Evolutionary conservation across 2,113 vertebrate genomes (phyloP), one percentile per base, ranked within the genome.

Genomic region (Anhinga anhinga): DNA sequence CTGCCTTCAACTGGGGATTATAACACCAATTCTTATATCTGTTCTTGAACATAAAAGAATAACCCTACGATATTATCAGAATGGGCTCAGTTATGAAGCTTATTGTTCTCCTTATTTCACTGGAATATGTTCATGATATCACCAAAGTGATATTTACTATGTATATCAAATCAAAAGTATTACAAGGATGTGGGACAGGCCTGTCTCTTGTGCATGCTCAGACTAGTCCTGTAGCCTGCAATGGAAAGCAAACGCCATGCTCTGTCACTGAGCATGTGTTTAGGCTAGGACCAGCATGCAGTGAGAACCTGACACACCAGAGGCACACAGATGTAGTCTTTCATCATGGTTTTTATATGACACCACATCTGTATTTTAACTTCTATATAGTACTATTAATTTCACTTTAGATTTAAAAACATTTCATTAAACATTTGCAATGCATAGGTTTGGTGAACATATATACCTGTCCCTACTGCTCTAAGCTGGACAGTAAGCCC

Each of bases 191-290:
- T 7, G 38, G 10, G 25, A 74, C 4, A 58, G 16, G 12, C 13
- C 14, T 70, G n/a, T 25, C 4, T 4, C 3, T 11, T 38, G 7
- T 13, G 7, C 4, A 5, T 3, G 1, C 13, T 49, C 53, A 45
- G 36, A 2, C 1, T 3, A 70, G 45, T 20, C 13, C 32, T 34
- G 18, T 16, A 2, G 10, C 71, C 9, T 47, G 38, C 20, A 19
- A 5, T 1, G 1, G 4, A 38, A 74, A 72, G 13, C 7, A 71
- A 71, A n/a, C 2, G 2, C 8, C 15, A 32, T 58, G 15, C 3
- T 58, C 7, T n/a, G 23, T 10, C n/a, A 47, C 5, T 26, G 45
- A 53, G 49, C 2, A 1, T 63, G 17, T 50, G 20, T 5, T 49
- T 7, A 40, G 32, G 45, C 29, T 81, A 27, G 58, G 40, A 82